These are phyloP conservation scores for Sminthopsis crassicaudata DNA, from an alignment of 2,113 vertebrate species.

Conservation along the genomic window DNA sequence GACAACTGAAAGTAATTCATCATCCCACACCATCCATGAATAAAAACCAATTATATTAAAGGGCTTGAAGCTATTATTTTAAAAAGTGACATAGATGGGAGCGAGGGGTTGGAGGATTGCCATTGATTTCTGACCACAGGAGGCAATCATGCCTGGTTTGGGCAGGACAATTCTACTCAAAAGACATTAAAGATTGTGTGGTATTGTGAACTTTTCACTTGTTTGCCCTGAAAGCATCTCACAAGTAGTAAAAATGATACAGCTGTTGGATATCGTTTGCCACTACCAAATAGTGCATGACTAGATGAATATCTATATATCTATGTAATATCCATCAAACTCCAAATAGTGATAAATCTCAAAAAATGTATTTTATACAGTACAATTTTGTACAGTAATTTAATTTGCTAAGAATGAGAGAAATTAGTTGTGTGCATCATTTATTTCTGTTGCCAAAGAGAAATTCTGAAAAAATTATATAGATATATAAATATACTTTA, in stretches of 20 bases:
- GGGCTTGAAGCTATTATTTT: slow-evolving; percentile 17
- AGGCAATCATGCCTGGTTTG: slow-evolving; percentile 27
- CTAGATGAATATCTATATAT: slow-evolving; percentile 74
- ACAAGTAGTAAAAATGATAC: slow-evolving; percentile 80
- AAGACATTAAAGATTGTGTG: slow-evolving; percentile 16
- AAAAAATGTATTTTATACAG: slow-evolving; percentile 50
- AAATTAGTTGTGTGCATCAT: slow-evolving; percentile 71
- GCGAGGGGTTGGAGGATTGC: slow-evolving; percentile 4
- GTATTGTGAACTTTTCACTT: slow-evolving; percentile 78
- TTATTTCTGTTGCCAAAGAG: slow-evolving; percentile 61
- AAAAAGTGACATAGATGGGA: background rate
- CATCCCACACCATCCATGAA: slow-evolving; percentile 48
- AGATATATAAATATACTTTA: slow-evolving; percentile 84
- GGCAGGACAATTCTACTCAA: background rate
- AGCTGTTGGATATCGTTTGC: slow-evolving; percentile 83
- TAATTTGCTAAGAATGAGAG: slow-evolving; percentile 61
- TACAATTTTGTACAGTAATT: slow-evolving; percentile 63
- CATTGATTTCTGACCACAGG: slow-evolving; percentile 17
- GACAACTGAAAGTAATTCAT: slow-evolving; percentile 64
- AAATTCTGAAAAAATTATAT: slow-evolving; percentile 81
- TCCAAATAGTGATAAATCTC: slow-evolving; percentile 50
- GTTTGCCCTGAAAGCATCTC: slow-evolving; percentile 81
- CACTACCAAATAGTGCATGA: slow-evolving; percentile 86
- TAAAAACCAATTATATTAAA: slow-evolving; percentile 58
- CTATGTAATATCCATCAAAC: slow-evolving; percentile 75